Evolutionary conservation across 2,888 invertebrate species (phyloP).

Genomic region (Eilema depressum): DNA sequence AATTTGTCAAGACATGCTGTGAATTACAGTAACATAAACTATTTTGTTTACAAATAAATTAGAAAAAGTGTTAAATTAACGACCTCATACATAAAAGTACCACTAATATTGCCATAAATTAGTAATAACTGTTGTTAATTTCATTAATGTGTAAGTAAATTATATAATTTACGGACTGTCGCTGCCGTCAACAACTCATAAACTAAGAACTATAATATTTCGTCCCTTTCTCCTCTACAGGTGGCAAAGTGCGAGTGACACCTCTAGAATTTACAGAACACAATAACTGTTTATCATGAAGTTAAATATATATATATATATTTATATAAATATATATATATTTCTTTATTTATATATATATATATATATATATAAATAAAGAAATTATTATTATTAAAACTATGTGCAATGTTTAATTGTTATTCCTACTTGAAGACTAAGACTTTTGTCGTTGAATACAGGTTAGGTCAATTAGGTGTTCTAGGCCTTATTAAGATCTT

Average conservation of each 20-base stretch:
- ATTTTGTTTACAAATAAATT: slow-evolving; percentile 4
- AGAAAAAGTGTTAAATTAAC: background rate
- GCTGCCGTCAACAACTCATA: background rate
- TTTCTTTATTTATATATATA: too few species aligned
- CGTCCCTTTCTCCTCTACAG: background rate
- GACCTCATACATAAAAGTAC: background rate
- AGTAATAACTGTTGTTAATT: background rate
- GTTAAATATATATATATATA: too few species aligned
- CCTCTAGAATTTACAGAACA: background rate
- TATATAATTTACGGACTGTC: background rate
- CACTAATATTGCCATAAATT: slow-evolving; percentile 1
- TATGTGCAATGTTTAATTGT: too few species aligned
- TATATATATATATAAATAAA: too few species aligned
- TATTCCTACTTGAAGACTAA: too few species aligned
- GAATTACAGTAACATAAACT: background rate
- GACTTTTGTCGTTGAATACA: too few species aligned
- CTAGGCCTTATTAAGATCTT: too few species aligned
- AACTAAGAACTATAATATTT: background rate
- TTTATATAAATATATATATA: too few species aligned
- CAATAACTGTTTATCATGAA: background rate
- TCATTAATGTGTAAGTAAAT: background rate
- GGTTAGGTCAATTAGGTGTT: too few species aligned
- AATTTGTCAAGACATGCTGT: slow-evolving; percentile 1
- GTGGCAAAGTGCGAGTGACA: background rate
- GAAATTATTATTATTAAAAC: too few species aligned